Percentiles rank a stretch among this genome's conserved stretches.
Evolutionary conservation across 2,797 vertebrate genomes (phyloP).

Genomic region (Ctenochaetus hawaiiensis): DNA sequence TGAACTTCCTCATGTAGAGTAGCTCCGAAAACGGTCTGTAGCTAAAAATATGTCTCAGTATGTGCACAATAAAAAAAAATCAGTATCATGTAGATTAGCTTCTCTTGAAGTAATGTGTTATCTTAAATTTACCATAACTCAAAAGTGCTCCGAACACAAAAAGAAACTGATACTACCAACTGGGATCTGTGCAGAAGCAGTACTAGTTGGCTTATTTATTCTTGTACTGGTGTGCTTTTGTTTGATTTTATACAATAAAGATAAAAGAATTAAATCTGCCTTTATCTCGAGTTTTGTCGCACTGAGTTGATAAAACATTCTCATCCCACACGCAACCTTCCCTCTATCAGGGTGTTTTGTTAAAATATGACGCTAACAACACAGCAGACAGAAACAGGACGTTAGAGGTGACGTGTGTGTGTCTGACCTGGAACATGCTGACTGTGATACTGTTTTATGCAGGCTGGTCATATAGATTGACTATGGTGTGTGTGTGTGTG

Average conservation of each 20-base stretch:
- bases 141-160: conserved; percentile 23
- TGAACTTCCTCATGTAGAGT: background rate
- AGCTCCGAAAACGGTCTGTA: conserved; percentile 6
- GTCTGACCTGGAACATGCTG: background rate
- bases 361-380: background rate
- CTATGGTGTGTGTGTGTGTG: background rate
- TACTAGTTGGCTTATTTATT: conserved; percentile 81
- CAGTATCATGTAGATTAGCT: conserved; percentile 25
- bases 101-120: conserved; percentile 26
- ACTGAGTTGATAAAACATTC: background rate
- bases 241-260: conserved; percentile 80
- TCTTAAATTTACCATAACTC: conserved; percentile 42
- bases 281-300: background rate
- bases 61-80: background rate
- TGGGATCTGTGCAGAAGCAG: conserved; percentile 43
- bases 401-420: background rate
- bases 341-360: background rate
- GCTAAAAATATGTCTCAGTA: conserved; percentile 10
- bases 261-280: conserved; percentile 25
- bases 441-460: too few species aligned
- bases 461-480: too few species aligned
- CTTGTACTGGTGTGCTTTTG: conserved; percentile 49
- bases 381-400: background rate
- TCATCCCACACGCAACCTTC: background rate
- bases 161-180: conserved; percentile 23